Conservation (phyloP, 1,140 invertebrate species). For the Melipona quadrifasciata region DNA sequence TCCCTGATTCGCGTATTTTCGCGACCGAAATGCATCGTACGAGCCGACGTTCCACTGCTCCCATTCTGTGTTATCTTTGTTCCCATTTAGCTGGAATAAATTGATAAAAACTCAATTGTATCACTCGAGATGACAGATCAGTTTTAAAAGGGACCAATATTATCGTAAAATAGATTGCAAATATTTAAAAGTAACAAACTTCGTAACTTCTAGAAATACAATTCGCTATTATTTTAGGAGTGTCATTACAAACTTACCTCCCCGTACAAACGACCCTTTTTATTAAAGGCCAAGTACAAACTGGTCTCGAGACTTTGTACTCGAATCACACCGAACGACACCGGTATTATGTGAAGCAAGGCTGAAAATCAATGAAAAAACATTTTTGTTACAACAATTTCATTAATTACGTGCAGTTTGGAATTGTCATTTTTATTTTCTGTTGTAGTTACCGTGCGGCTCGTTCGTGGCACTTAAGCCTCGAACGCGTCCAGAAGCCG, state of each 20-base stretch:
- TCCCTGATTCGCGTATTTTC: slow-evolving; percentile 83
- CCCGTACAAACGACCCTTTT: slow-evolving; percentile 84
- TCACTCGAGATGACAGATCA: background rate
- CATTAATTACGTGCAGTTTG: too few relatives aligned
- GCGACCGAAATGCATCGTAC: slow-evolving; percentile 84
- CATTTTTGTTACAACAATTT: background rate
- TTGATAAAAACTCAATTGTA: background rate
- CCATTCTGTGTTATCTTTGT: slow-evolving; percentile 83
- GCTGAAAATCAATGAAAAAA: slow-evolving; percentile 75
- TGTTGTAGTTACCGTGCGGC: slow-evolving; percentile 79
- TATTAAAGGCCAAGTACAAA: slow-evolving; percentile 85
- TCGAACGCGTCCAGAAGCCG: slow-evolving; percentile 81
- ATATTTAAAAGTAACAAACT: background rate
- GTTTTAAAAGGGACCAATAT: background rate
- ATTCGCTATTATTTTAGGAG: too few relatives aligned
- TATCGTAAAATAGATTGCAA: background rate
- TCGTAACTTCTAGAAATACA: background rate
- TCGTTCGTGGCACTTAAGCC: slow-evolving; percentile 82
- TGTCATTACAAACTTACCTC: slow-evolving; percentile 80
- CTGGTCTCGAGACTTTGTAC: slow-evolving; percentile 84
- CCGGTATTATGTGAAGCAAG: slow-evolving; percentile 82
- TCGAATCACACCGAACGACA: slow-evolving; percentile 81
- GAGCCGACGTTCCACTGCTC: slow-evolving; percentile 83
- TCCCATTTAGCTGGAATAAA: slow-evolving; percentile 79
- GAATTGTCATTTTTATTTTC: background rate